A percentile compares a stretch with the other conserved stretches of the same genome.
These are phyloP conservation scores for Poeciliopsis infans DNA, from an alignment of 2,797 vertebrate species.

Conservation along the genomic window DNA sequence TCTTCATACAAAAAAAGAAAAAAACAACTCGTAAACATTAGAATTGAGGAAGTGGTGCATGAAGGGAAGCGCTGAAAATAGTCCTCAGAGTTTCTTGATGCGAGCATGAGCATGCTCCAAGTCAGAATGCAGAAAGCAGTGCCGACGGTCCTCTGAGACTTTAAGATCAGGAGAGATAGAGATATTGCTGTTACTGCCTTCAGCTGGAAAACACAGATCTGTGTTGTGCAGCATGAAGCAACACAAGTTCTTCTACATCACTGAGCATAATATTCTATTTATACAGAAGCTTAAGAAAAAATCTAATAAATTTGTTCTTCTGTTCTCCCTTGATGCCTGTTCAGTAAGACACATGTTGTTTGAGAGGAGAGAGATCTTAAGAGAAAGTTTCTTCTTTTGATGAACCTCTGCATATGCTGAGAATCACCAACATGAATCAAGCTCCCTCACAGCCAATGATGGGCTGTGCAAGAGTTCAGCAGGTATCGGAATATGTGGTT, in stretches of 20 bases:
- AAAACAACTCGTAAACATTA: not conserved
- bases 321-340: slow-evolving; percentile 15
- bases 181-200: not conserved
- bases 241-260: not conserved
- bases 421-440: slow-evolving; percentile 34
- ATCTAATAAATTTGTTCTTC: not conserved
- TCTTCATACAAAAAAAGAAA: not conserved
- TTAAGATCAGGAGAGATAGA: slow-evolving; percentile 3
- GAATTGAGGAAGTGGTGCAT: not conserved
- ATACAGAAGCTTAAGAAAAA: not conserved
- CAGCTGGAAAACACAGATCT: slow-evolving; percentile 5
- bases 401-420: slow-evolving; percentile 20
- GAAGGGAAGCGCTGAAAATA: slow-evolving; percentile 12
- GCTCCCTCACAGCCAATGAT: slow-evolving; percentile 9
- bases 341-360: slow-evolving; percentile 9
- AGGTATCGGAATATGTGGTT: slow-evolving; percentile 41
- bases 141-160: slow-evolving; percentile 15
- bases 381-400: slow-evolving; percentile 28
- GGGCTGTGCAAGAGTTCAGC: slow-evolving; percentile 26
- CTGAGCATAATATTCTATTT: not conserved
- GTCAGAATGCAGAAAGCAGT: slow-evolving; percentile 9
- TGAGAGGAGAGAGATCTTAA: not conserved
- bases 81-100: not conserved
- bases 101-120: slow-evolving; percentile 1
- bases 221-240: slow-evolving; percentile 6